These are phyloP conservation scores for Trachymyrmex cornetzi DNA, from an alignment of 1,140 invertebrate genomes.

Conservation along the genomic window DNA sequence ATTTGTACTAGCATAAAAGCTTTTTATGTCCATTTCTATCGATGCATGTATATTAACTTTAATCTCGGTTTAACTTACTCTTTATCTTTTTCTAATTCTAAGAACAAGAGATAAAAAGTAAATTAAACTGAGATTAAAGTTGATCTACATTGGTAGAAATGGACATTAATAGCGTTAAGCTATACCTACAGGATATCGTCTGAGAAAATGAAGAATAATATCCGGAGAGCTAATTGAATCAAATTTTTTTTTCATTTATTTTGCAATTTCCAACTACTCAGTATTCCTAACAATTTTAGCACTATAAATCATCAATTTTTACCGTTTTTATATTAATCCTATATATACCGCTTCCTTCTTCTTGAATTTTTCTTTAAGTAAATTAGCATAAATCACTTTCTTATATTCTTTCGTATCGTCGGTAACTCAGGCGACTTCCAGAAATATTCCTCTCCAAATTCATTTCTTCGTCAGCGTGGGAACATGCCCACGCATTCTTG, in stretches of 20 bases:
- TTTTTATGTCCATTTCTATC: background rate
- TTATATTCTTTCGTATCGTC: background rate
- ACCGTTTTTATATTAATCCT: background rate
- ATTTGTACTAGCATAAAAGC: background rate
- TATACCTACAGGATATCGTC: background rate
- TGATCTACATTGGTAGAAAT: too few relatives aligned
- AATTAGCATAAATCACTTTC: background rate
- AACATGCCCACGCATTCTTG: background rate
- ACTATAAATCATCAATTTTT: background rate
- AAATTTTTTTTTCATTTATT: constrained; percentile 5
- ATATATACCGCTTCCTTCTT: too few relatives aligned
- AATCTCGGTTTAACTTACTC: too few relatives aligned
- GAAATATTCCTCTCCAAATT: constrained; percentile 5
- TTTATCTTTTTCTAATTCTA: too few relatives aligned
- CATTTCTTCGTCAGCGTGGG: background rate
- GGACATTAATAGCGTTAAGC: background rate
- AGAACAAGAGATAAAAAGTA: too few relatives aligned
- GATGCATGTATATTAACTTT: too few relatives aligned
- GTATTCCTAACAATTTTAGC: constrained; percentile 2
- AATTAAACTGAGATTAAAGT: too few relatives aligned
- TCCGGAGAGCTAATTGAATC: background rate
- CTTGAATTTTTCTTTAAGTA: background rate
- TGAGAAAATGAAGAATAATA: background rate
- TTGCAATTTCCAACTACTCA: background rate
- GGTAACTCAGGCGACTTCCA: background rate